Evolutionary conservation across 2,113 vertebrate species (phyloP), one percentile per base, ranked within the genome.

Genomic region (Melanerpes formicivorus): DNA sequence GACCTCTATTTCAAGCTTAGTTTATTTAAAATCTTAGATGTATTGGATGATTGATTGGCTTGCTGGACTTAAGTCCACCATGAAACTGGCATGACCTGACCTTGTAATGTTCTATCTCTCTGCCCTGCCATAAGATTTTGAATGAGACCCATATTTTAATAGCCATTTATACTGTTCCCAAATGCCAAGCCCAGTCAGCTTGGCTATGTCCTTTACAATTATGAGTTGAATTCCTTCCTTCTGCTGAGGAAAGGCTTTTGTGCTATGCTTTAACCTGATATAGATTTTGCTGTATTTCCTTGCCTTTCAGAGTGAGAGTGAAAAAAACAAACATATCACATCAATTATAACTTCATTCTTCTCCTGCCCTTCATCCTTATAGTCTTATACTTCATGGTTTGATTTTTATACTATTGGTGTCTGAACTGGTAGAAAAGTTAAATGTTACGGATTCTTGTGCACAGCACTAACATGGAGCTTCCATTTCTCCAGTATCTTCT

Each of bases 11-110:
- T 94, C 83, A 95, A 80, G 76, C 46, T 88, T 93, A 88, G 73
- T 91, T 96, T 87, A 91, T 48, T 87, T 91, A 90, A 91, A 95
- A 83, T 84, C 67, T 89, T 77, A 75, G 87, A 80, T 63, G 3
- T 22, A 76, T 59, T 76, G 50, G n/a, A 25, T 79, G 84, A 93
- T 84, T 90, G 76, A 92, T 90, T 87, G 55, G 16, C n/a, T 93
- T 90, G 16, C 59, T 92, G 74, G 71, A 87, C 59, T 70, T 62
- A 46, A 59, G 87, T 63, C 59, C 84, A 75, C 80, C 75, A 67
- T 62, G 78, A 89, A 93, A 86, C 64, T 60, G 69, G 32, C 86
- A 86, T 90, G 66, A 90, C 58, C 74, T 79, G 66, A 78, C 59
- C 71, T 90, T 90, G 40, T 29, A 79, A 50, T 70, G 27, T 77